Evolutionary conservation across 2,113 vertebrate species (phyloP).

Genomic region (Prunella himalayana): DNA sequence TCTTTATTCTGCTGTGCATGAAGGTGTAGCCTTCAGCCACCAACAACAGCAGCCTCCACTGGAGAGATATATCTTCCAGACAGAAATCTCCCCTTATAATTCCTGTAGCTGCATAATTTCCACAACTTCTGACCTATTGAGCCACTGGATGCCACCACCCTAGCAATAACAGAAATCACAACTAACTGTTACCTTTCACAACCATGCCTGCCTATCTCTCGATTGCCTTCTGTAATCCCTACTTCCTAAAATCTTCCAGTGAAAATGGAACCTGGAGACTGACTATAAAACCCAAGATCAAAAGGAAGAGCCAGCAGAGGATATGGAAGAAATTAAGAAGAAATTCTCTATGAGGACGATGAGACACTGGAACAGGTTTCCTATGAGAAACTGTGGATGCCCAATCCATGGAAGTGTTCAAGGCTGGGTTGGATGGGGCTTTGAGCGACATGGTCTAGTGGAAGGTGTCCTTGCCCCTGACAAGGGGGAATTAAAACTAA

Average conservation of each 20-base stretch:
- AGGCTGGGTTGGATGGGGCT: neutral
- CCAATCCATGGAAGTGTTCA: neutral
- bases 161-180: neutral
- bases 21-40: neutral
- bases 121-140: neutral
- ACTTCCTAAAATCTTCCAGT: neutral
- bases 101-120: neutral
- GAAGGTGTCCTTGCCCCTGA: neutral
- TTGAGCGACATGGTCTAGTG: neutral
- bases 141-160: neutral
- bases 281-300: neutral
- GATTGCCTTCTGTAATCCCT: neutral
- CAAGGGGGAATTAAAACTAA: rapidly evolving
- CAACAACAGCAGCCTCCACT: neutral
- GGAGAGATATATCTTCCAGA: neutral
- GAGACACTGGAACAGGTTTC: neutral
- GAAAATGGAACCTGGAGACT: neutral
- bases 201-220: neutral
- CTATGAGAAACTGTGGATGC: neutral
- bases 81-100: neutral
- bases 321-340: neutral
- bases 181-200: neutral
- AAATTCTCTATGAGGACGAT: neutral
- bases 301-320: neutral
- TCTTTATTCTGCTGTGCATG: neutral